Evolutionary conservation across 2,113 vertebrate species (phyloP).

Genomic region (Chaetops frenatus): DNA sequence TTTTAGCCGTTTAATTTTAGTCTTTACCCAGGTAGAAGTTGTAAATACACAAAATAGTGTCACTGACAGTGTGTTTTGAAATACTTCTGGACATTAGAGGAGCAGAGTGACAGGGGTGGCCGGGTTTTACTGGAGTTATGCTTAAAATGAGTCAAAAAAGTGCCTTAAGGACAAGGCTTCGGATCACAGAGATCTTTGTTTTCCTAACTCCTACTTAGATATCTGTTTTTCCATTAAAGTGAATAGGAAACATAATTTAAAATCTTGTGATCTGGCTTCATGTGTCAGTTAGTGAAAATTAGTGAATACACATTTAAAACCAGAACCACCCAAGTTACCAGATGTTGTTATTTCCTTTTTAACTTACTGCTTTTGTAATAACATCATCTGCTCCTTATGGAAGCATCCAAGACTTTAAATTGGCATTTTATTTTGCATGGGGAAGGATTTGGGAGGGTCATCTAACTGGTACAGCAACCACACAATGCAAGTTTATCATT

Average conservation of each 20-base stretch:
- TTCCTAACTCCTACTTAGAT: background rate
- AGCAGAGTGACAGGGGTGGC: background rate
- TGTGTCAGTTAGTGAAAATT: background rate
- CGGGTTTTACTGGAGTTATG: background rate
- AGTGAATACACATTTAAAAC: background rate
- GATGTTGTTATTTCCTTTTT: background rate
- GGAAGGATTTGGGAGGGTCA: background rate
- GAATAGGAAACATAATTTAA: background rate
- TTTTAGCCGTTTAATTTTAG: background rate
- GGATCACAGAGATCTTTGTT: background rate
- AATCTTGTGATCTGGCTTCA: background rate
- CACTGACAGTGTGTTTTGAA: background rate
- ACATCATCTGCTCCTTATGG: background rate
- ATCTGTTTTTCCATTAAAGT: background rate
- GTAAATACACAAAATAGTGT: background rate
- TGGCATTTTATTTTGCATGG: background rate
- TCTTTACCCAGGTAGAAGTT: background rate
- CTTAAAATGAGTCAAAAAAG: background rate
- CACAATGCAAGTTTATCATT: background rate
- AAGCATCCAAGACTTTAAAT: background rate
- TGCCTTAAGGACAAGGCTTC: background rate
- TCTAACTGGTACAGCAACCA: background rate
- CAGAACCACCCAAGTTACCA: background rate
- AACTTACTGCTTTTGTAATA: background rate
- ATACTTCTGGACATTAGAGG: background rate